Conservation (phyloP, 2,888 invertebrate species). For the Furcula furcula region DNA sequence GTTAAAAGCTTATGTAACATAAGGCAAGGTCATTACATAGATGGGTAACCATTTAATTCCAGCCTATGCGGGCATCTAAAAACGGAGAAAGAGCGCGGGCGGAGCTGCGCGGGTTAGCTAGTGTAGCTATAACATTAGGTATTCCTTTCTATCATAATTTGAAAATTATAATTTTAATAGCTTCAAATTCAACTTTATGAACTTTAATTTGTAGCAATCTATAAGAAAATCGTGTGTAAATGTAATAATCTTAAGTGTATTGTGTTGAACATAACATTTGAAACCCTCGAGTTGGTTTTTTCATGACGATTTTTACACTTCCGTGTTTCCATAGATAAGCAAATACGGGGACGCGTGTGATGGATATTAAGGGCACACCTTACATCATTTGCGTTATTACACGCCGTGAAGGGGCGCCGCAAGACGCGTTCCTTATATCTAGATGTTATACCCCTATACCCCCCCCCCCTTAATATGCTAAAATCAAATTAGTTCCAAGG, state of each 20-base stretch:
- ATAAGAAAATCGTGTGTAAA: too few species aligned
- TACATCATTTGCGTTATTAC: conserved; percentile 81
- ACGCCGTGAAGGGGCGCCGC: conserved; percentile 52
- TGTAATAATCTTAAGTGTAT: conserved; percentile 73
- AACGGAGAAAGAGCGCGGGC: too few species aligned
- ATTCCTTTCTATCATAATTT: too few species aligned
- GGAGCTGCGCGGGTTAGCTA: too few species aligned
- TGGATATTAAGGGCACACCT: conserved; percentile 82
- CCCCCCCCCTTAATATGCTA: conserved; percentile 81
- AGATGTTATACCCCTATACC: conserved; percentile 69
- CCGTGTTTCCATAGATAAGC: conserved; percentile 80
- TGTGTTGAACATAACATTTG: conserved; percentile 49
- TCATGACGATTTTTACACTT: conserved; percentile 79
- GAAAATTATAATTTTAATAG: too few species aligned
- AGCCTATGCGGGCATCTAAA: too few species aligned
- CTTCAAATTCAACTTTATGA: too few species aligned
- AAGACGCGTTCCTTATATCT: conserved; percentile 78
- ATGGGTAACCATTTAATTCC: too few species aligned
- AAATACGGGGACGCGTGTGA: conserved; percentile 79
- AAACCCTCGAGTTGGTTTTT: conserved; percentile 52
- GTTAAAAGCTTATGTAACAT: too few species aligned
- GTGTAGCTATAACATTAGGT: too few species aligned
- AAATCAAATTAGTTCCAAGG: conserved; percentile 81
- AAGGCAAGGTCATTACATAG: too few species aligned
- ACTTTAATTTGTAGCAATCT: too few species aligned